phyloP scores from a whole-genome alignment of 2,797 vertebrate species.

The Megaceryle alcyon region DNA sequence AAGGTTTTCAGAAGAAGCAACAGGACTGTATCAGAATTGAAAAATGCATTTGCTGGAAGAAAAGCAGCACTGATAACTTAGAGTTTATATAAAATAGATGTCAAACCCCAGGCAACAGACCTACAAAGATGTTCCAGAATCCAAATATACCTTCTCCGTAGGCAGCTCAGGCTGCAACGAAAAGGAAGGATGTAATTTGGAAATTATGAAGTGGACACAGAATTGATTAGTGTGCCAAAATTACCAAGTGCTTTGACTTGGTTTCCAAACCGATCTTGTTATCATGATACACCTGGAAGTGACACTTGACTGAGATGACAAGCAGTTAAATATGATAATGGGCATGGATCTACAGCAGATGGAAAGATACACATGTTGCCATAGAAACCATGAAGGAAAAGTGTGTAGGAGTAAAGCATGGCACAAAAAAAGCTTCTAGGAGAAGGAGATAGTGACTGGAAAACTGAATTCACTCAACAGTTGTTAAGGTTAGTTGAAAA shows the following conservation, averaged over 20 bases:
- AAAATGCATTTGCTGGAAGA: not conserved
- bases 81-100: not conserved
- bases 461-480: not conserved
- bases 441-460: not conserved
- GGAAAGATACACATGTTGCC: conserved; percentile 41
- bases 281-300: not conserved
- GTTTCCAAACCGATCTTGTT: conserved; percentile 3
- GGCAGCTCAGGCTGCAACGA: not conserved
- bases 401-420: conserved; percentile 34
- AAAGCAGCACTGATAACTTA: not conserved
- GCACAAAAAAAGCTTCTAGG: not conserved
- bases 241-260: not conserved
- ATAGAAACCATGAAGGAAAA: conserved; percentile 58
- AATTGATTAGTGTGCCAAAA: not conserved
- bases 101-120: not conserved
- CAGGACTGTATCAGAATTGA: not conserved
- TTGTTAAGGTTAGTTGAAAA: not conserved
- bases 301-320: not conserved
- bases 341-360: conserved; percentile 28
- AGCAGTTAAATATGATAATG: conserved; percentile 3
- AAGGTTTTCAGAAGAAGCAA: not conserved
- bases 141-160: not conserved
- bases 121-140: not conserved
- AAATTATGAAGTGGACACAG: not conserved
- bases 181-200: not conserved